Percentiles rank a stretch among this genome's conserved stretches.
phyloP scores from a whole-genome alignment of 2,888 invertebrate species.

The Agrypnus murinus region DNA sequence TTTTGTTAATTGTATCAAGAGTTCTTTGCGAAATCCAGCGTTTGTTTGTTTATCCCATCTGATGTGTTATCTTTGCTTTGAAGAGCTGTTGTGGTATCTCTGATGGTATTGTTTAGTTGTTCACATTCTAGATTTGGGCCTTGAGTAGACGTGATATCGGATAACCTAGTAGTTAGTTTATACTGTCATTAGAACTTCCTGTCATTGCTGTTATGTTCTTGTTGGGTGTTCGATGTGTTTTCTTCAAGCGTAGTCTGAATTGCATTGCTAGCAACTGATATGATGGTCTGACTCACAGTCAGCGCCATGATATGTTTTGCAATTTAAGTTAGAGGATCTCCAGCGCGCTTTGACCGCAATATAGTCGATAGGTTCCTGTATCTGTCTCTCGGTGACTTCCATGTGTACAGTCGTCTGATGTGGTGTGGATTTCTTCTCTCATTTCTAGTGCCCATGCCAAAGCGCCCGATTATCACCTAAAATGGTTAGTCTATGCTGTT shows the following conservation, averaged over 20 bases:
- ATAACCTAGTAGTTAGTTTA: no score
- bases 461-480: neutral
- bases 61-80: no score
- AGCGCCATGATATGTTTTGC: neutral
- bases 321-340: neutral
- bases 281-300: no score
- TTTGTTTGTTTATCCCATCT: no score
- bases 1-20: no score
- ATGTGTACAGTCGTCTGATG: neutral
- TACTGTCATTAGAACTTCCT: no score
- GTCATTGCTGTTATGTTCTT: no score
- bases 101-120: no score
- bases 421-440: neutral
- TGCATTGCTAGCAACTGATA: constrained; percentile 5
- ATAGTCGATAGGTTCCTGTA: neutral
- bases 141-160: no score
- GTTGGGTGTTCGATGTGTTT: neutral
- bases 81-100: no score
- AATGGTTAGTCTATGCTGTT: neutral
- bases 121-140: no score
- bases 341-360: neutral
- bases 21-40: no score
- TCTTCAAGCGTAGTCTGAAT: constrained; percentile 2
- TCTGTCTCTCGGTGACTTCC: neutral
- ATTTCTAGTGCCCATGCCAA: constrained; percentile 1